Evolutionary conservation across 2,888 invertebrate genomes (phyloP).

Genomic region (Aphodius granarius): DNA sequence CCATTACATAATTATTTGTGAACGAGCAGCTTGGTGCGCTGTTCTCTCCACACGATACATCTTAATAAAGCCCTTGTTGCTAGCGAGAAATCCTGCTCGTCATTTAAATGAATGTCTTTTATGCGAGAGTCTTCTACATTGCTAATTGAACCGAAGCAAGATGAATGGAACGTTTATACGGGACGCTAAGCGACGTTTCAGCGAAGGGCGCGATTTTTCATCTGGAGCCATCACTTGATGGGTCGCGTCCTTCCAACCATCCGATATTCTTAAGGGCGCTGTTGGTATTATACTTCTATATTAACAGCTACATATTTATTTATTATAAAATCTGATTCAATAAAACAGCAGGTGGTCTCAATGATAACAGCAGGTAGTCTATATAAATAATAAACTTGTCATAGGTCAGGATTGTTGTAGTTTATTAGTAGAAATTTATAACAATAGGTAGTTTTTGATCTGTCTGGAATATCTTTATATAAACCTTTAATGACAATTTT

Average conservation of each 20-base stretch:
- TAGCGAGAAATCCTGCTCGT: conserved; percentile 32
- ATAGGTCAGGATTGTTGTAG: too few relatives aligned
- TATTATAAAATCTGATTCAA: too few relatives aligned
- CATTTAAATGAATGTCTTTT: conserved; percentile 34
- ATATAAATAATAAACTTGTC: too few relatives aligned
- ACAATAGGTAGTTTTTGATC: too few relatives aligned
- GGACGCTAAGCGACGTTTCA: conserved; percentile 36
- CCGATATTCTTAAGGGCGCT: not conserved
- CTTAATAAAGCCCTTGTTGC: conserved; percentile 42
- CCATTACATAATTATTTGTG: conserved; percentile 29
- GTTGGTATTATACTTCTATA: too few relatives aligned
- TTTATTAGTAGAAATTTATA: too few relatives aligned
- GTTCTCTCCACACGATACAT: conserved; percentile 36
- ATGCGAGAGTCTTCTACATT: conserved; percentile 32
- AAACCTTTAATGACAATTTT: too few relatives aligned
- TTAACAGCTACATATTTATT: too few relatives aligned
- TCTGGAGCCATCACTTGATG: conserved; percentile 44
- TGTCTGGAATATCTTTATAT: too few relatives aligned
- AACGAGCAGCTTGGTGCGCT: conserved; percentile 13
- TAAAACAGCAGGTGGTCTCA: too few relatives aligned
- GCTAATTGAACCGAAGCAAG: conserved; percentile 40
- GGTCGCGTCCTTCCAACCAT: not conserved
- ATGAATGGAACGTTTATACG: conserved; percentile 39
- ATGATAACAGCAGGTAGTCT: too few relatives aligned
- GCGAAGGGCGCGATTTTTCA: conserved; percentile 17